phyloP scores from a whole-genome alignment of 2,113 vertebrate genomes.

The Lathamus discolor region DNA sequence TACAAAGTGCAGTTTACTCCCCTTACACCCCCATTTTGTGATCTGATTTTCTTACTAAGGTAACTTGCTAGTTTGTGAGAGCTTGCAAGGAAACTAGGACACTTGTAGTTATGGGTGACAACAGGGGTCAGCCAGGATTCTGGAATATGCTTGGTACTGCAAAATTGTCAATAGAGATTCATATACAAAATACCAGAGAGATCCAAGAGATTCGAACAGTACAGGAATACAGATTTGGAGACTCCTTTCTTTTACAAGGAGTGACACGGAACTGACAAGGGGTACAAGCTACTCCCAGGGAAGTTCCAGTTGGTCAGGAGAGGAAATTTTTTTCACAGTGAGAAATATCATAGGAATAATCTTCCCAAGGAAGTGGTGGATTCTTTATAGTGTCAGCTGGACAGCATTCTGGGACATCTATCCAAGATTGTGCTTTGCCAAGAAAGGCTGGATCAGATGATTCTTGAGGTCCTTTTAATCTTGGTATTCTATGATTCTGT shows the following conservation, averaged over 20 bases:
- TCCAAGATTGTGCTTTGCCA: not conserved
- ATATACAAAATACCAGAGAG: not conserved
- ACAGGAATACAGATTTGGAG: not conserved
- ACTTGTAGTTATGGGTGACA: not conserved
- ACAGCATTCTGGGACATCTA: not conserved
- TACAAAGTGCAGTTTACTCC: not conserved
- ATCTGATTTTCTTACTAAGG: not conserved
- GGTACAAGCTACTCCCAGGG: not conserved
- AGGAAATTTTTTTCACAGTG: not conserved
- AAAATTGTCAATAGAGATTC: not conserved
- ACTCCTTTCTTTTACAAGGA: not conserved
- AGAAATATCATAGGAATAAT: not conserved
- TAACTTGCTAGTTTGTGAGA: not conserved
- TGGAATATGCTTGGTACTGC: not conserved
- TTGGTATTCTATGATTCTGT: not conserved
- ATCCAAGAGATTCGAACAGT: fast-evolving
- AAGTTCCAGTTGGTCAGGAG: not conserved
- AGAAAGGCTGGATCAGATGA: not conserved
- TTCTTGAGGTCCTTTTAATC: not conserved
- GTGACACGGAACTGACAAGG: not conserved
- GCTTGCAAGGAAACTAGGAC: not conserved
- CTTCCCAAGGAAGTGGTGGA: not conserved
- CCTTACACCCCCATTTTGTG: fast-evolving
- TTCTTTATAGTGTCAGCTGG: not conserved
- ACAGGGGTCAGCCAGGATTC: not conserved